phyloP scores from a whole-genome alignment of 1,140 invertebrate genomes.

The Bombus pyrosoma region DNA sequence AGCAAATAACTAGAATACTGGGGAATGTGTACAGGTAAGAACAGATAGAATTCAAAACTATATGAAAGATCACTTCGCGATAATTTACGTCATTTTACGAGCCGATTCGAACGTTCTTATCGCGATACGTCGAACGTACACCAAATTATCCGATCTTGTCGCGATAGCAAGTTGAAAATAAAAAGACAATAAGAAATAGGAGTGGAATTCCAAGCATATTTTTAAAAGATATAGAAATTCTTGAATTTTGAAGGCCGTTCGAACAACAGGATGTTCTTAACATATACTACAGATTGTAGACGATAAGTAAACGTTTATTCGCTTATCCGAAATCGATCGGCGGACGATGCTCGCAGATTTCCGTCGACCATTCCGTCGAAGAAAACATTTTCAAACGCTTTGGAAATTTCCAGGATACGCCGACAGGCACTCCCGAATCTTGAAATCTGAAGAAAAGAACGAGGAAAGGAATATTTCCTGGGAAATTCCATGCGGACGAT shows the following conservation, averaged over 20 bases:
- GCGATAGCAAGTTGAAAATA: accelerated
- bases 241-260: background rate
- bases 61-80: too few relatives aligned
- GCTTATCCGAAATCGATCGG: background rate
- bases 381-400: background rate
- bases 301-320: conserved; percentile 14
- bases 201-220: background rate
- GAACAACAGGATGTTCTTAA: background rate
- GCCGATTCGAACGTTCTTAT: background rate
- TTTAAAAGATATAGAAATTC: background rate
- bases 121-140: background rate
- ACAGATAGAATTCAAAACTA: background rate
- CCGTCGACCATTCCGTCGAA: background rate
- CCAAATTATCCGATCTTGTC: background rate
- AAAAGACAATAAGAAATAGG: background rate
- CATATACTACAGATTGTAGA: background rate
- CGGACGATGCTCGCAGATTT: background rate
- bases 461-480: conserved; percentile 20
- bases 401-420: conserved; percentile 8
- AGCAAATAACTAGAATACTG: conserved; percentile 7
- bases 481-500: conserved; percentile 1
- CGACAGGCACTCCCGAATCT: conserved; percentile 8
- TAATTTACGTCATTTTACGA: too few relatives aligned
- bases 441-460: conserved; percentile 19
- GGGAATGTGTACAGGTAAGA: conserved; percentile 14